A percentile compares a stretch with the other conserved stretches of the same genome.
These are phyloP conservation scores for Sturnira hondurensis DNA, from an alignment of 2,113 vertebrate species.

Conservation along the genomic window DNA sequence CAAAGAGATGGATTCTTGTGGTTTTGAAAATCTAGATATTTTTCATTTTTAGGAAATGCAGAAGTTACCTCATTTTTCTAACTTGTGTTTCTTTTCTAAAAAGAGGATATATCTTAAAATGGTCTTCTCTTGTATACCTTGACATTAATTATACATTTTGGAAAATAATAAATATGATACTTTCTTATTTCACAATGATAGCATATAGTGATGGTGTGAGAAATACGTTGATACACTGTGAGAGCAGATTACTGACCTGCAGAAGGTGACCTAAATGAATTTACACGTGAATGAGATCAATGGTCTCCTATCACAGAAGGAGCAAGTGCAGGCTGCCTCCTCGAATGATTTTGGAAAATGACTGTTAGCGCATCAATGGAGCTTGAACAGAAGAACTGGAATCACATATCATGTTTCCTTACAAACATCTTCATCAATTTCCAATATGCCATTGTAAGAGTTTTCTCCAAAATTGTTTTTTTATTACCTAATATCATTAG, in stretches of 20 bases:
- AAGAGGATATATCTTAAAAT: neutral
- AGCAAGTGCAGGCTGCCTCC: neutral
- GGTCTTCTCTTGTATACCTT: neutral
- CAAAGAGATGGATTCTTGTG: neutral
- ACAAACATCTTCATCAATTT: neutral
- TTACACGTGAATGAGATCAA: neutral
- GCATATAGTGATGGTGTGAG: neutral
- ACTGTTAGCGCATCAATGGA: neutral
- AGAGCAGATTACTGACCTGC: neutral
- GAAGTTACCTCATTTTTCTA: slow-evolving; percentile 20
- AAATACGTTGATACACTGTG: neutral
- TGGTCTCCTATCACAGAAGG: neutral
- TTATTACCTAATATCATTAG: neutral
- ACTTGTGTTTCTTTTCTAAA: neutral
- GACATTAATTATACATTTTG: neutral
- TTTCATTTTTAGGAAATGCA: neutral
- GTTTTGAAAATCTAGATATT: neutral
- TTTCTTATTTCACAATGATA: neutral
- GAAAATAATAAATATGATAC: neutral
- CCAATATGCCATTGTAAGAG: neutral
- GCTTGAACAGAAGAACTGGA: neutral
- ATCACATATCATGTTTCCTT: neutral
- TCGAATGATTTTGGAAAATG: neutral
- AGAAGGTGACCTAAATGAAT: neutral
- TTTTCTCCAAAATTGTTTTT: slow-evolving; percentile 8